Conservation (phyloP, 2,797 vertebrate genomes). For the Microctenopoma stevenorrisi region DNA sequence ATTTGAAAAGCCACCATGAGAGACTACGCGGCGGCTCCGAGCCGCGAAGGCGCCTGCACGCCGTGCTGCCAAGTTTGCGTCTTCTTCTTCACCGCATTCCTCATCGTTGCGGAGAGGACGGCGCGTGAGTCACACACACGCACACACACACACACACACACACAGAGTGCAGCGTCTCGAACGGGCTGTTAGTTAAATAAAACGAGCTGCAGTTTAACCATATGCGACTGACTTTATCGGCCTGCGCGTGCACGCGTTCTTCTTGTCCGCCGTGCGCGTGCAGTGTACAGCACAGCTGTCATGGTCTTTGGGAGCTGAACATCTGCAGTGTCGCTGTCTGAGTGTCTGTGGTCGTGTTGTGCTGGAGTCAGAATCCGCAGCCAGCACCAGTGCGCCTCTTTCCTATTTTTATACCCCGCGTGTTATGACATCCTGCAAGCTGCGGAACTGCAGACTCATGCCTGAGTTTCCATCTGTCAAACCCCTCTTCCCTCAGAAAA, state of each 20-base stretch:
- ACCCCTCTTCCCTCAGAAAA: constrained; percentile 3
- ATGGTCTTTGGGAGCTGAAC: neutral
- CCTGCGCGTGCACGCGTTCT: constrained; percentile 1
- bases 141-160: constrained; percentile 14
- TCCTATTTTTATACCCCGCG: constrained; percentile 41
- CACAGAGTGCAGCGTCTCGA: neutral
- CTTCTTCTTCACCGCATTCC: constrained; percentile 80
- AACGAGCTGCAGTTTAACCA: neutral
- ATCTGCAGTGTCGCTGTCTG: neutral
- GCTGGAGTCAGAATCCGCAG: constrained; percentile 45
- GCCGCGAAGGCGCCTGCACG: constrained; percentile 66
- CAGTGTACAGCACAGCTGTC: neutral
- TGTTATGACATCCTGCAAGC: constrained; percentile 38
- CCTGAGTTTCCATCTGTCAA: constrained; percentile 6
- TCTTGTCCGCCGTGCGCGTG: neutral
- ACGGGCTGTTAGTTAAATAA: neutral
- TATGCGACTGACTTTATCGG: constrained; percentile 31
- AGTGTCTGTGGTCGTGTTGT: neutral
- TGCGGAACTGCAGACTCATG: constrained; percentile 73
- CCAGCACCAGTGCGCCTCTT: constrained; percentile 30
- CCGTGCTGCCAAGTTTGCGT: constrained; percentile 82
- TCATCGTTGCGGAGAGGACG: constrained; percentile 82
- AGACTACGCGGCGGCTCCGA: constrained; percentile 66
- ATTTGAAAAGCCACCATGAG: constrained; percentile 56
- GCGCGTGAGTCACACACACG: constrained; percentile 80